These are phyloP conservation scores for Drepanosiphum platanoidis DNA, from an alignment of 2,888 invertebrate genomes.

Conservation along the genomic window DNA sequence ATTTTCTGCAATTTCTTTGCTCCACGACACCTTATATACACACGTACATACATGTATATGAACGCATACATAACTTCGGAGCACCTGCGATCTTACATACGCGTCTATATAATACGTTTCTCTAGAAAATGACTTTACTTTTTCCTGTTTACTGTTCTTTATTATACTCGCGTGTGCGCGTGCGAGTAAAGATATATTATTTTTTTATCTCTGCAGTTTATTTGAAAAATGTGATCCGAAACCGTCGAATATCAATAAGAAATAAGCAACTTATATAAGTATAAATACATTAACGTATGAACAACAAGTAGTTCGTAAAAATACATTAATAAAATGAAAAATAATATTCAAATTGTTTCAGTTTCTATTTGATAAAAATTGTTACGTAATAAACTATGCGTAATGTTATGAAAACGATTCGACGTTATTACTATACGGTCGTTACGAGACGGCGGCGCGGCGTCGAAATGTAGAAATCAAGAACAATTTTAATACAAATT, in stretches of 20 bases:
- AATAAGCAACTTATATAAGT: background rate
- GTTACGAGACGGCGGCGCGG: background rate
- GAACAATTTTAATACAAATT: background rate
- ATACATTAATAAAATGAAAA: background rate
- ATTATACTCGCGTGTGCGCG: background rate
- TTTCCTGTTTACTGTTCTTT: conserved; percentile 19
- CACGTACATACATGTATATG: background rate
- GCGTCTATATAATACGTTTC: conserved; percentile 28
- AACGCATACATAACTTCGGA: background rate
- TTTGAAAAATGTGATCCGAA: conserved; percentile 30
- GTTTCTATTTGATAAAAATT: background rate
- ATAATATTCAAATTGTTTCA: background rate
- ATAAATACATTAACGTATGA: background rate
- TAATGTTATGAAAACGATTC: background rate
- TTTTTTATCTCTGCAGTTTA: conserved; percentile 14
- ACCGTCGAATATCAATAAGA: background rate
- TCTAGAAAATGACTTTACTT: conserved; percentile 39
- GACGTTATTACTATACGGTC: background rate
- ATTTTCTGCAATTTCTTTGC: conserved; percentile 33
- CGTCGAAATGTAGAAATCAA: too few species aligned
- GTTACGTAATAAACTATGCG: background rate
- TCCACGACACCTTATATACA: conserved; percentile 3
- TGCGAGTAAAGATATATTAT: background rate
- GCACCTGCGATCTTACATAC: conserved; percentile 49
- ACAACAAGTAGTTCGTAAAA: background rate